Evolutionary conservation across 2,797 vertebrate genomes (phyloP), one percentile per base, ranked within the genome.

Genomic region (Peromyscus melanophrys): DNA sequence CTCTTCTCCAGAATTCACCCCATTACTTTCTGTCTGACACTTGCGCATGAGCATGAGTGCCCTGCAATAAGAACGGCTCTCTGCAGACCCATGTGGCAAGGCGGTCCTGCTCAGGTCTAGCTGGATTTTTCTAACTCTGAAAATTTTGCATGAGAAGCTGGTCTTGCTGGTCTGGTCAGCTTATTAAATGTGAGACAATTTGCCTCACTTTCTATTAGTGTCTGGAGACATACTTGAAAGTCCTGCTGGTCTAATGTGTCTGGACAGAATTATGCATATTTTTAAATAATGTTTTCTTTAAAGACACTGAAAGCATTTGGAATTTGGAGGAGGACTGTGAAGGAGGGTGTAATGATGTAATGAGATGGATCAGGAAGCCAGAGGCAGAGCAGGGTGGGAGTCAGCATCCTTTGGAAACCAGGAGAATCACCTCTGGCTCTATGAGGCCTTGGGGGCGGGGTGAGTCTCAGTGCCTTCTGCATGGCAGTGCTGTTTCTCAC

Each of bases 251-350:
- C 46, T 43, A 31, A 14, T 65, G 17, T 55, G 40, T 69, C 71
- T 91, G 29, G 16, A 34, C 31, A 80, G 46, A 89, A 91, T 52
- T 46, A 37, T 95, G 59, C 65, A 85, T 89, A 61, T 92, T 92
- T 91, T 81, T 65, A 95, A 87, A 65, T 92, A 81, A 76, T 31
- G 67, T 94, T 96, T 90, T 85, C 65, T 90, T 93, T 76, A 80
- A 92, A 90, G 37, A 80, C 76, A 52, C 37, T 88, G 63, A 69
- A 95, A 82, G 65, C 52, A 37, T 71, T 93, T 85, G 69, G 77
- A 96, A 90, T 85, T 90, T n/a, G 81, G 93, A 69, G 37, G 40
- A 43, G 37, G 34, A 59, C 63, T 34, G 6, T 29, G 76, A 90
- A 40, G 34, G 12, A 90, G 29, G 17, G 2, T 84, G n/a, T 61